phyloP scores from a whole-genome alignment of 2,797 vertebrate species.

The Chrysocyon brachyurus region DNA sequence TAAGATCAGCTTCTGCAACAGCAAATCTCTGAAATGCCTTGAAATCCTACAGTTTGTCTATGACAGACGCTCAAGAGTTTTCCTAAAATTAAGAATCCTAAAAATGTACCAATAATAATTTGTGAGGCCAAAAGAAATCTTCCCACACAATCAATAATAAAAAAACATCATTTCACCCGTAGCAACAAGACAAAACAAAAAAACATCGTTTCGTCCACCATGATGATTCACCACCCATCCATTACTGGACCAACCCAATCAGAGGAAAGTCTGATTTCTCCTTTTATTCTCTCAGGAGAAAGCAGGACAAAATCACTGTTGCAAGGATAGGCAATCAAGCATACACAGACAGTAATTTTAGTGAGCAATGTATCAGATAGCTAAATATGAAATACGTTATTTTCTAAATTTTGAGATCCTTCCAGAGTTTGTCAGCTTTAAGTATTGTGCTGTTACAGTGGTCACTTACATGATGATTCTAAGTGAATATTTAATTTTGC shows the following conservation, averaged over 20 bases:
- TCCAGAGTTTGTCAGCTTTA: background rate
- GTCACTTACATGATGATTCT: background rate
- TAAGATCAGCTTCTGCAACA: background rate
- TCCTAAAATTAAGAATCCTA: background rate
- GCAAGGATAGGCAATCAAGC: background rate
- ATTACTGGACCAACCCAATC: background rate
- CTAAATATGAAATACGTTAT: background rate
- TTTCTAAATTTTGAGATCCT: slow-evolving; percentile 37
- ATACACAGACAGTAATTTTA: background rate
- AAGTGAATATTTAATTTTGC: background rate
- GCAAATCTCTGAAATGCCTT: background rate
- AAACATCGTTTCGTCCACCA: background rate
- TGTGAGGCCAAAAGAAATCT: background rate
- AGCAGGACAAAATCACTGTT: background rate
- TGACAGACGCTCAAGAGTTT: background rate
- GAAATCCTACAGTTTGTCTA: background rate
- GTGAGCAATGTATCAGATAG: background rate
- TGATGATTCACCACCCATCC: background rate
- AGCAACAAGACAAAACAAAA: background rate
- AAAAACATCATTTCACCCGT: background rate
- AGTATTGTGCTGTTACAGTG: background rate
- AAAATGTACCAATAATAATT: background rate
- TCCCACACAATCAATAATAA: background rate
- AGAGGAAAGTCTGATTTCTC: background rate
- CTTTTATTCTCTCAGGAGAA: background rate